Evolutionary conservation across 1,140 invertebrate genomes (phyloP), one percentile per base, ranked within the genome.

Genomic region (Lepidurus apus): DNA sequence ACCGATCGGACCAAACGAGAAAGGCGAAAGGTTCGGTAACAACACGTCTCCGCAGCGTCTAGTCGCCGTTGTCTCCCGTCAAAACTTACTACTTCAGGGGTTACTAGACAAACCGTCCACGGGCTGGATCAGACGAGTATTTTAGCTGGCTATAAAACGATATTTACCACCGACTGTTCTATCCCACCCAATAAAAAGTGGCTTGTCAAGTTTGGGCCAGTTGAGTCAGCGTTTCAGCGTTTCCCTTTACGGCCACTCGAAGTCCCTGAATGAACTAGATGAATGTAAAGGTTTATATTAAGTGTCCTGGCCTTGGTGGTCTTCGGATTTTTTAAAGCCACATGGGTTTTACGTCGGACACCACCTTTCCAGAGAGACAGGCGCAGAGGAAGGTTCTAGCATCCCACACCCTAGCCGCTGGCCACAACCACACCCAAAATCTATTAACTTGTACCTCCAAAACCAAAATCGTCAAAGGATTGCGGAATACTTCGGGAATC

Each of bases 391-490:
- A 65, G 53, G 53, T 7, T 65, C 21, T 65, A 1, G 17, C 53
- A 65, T 21, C 53, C 53, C 53, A 65, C 53, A 65, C 53, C 53
- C 53, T 65, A 65, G 53, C 53, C 53, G 53, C 53, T 65, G 21
- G 53, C 53, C 53, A 65, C 0, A 65, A 65, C 8, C 53, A 9
- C 8, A 9, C 8, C 53, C 53, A 9, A 65, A 65, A 65, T 7
- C 21, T n/a, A n/a, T 10, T n/a, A 7, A 65, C 21, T 21, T 9
- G 53, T n/a, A 13, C 53, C 13, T 65, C 53, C 53, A 65, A 65
- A 65, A 21, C 53, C 17, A 65, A 65, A 65, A 21, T 13, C 53
- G 8, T 65, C 6, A n/a, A 17, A 65, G 17, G 21, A 21, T 65
- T 65, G 4, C 17, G 53, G 21, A 65, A 65, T 65, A 65, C 21